Base-by-base conservation (phyloP, 2,113 vertebrate species). In the Otocyon megalotis region DNA sequence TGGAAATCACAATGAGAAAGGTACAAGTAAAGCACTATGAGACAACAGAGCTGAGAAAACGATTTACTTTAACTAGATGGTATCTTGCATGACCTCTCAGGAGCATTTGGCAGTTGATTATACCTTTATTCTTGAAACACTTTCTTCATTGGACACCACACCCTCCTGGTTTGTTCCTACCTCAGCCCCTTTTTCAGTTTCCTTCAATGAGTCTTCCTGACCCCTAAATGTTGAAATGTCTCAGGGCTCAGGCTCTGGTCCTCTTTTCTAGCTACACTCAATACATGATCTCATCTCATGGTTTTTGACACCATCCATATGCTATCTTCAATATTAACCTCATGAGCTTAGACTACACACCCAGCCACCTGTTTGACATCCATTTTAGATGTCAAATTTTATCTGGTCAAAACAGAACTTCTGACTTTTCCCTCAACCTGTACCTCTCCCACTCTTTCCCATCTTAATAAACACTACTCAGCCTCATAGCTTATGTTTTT, bases 61-160 rank as follows among this genome's bases (percentile, higher is more conserved):
- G 9, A 50, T 88, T 77, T 77, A 43, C 65, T 79, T 48, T 93
- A 87, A 84, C 53, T 50, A 63, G 87, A 15, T 93, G 48, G 10
- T 48, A 35, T 62, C 80, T 67, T 54, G 24, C 81, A 84, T 91
- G 71, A 87, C 81, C 76, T 89, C 81, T 71, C 20, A n/a, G 96
- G 81, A 96, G 88, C 90, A 15, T 62, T 63, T 94, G 71, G 72
- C 95, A 74, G 86, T 96, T 95, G 72, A 79, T 96, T 82, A 96
- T 93, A 89, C 82, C 88, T 94, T 93, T 93, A 77, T 81, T 96
- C 79, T 91, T 76, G 85, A 97, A 96, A 88, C 92, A 88, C 89
- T 96, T 96, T 97, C 96, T 88, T 97, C 65, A 84, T 63, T 95
- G 89, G 81, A 85, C 72, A 87, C 93, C 96, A 94, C 95, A 83